Evolutionary conservation across 2,888 invertebrate species (phyloP).

Genomic region (Nasonovia ribisnigri): DNA sequence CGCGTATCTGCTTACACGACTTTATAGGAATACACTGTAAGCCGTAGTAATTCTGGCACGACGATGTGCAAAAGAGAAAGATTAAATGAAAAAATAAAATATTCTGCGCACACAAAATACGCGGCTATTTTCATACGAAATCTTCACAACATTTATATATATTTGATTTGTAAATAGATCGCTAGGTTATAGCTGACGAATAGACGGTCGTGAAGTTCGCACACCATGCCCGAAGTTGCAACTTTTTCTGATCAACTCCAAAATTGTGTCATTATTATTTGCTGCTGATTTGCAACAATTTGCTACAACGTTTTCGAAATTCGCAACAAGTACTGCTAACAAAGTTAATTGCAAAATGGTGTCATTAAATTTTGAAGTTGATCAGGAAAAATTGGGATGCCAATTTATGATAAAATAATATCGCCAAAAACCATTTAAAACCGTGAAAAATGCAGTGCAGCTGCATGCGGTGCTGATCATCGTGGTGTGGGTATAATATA

Average conservation of each 20-base stretch:
- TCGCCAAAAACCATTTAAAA: neutral
- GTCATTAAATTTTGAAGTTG: too few species aligned
- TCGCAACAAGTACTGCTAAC: too few species aligned
- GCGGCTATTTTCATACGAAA: neutral
- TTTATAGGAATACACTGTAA: neutral
- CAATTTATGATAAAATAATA: neutral
- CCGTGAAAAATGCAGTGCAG: neutral
- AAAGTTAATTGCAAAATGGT: too few species aligned
- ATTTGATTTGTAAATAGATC: neutral
- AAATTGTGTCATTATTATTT: too few species aligned
- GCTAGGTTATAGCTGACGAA: neutral
- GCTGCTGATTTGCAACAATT: too few species aligned
- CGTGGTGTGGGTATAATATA: neutral
- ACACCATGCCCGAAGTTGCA: too few species aligned
- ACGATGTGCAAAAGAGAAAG: neutral
- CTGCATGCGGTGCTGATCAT: neutral
- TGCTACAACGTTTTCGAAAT: too few species aligned
- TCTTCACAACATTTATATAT: neutral
- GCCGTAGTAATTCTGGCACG: neutral
- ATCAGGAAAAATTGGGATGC: too few species aligned
- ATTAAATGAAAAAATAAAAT: neutral
- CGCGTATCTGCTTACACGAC: too few species aligned
- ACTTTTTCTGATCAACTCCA: too few species aligned
- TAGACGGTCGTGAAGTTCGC: neutral
- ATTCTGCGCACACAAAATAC: neutral